Evolutionary conservation across 35 echinoderm and acorn worm genomes (phyloP), one percentile per base, ranked within the genome.

Genomic region (Anneissia japonica): DNA sequence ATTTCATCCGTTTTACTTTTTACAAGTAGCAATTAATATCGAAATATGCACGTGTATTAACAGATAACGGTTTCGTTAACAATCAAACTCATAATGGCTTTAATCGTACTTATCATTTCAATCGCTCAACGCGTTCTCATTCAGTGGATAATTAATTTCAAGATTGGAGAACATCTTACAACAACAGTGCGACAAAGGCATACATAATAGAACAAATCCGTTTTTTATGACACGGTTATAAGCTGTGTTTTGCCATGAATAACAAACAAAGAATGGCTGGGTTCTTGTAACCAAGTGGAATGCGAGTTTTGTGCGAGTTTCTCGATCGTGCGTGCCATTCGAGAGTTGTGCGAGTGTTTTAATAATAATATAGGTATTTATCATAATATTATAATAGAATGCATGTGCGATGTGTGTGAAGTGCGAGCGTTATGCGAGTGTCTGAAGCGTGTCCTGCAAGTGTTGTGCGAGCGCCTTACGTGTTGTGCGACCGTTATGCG

Each of bases 21-120:
- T 64, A 64, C 51, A 64, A 45, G 51, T 64, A 64, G 51, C 51
- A 64, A 64, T 64, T 64, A 64, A 64, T 64, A 64, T 64, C 51
- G 51, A 26, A 64, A 64, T 64, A 64, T 64, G 19, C 19, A 64
- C 51, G 51, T 64, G 51, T 64, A 64, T 64, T 64, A 64, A 64
- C 51, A 64, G 51, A 64, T 64, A 64, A 64, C 51, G 51, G 51
- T 64, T 64, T 64, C 51, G 51, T 64, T 64, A 64, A 64, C 51
- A 64, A 64, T 64, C 51, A 64, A 64, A 64, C 51, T 64, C 51
- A 23, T 64, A 64, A 64, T 64, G 51, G 51, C 51, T 64, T 64
- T 64, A 23, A 64, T 64, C 51, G 21, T 64, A 26, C 9, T 64
- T 64, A 64, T 64, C 51, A 23, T 64, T 64, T 64, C 7, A 64